Evolutionary conservation across 1,140 invertebrate species (phyloP).

Genomic region (Drosophila bipectinata): DNA sequence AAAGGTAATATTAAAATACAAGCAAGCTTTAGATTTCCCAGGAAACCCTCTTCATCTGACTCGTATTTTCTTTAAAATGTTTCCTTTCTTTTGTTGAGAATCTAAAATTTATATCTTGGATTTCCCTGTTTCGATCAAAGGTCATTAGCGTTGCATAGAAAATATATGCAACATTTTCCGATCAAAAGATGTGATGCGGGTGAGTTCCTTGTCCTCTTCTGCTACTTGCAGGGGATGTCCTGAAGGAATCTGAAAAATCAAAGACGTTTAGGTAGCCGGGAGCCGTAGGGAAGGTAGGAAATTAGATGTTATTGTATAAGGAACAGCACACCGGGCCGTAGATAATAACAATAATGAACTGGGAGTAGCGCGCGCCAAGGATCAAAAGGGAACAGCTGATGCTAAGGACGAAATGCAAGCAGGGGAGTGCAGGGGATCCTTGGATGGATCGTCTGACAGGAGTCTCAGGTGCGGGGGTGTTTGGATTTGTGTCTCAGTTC

Average conservation of each 20-base stretch:
- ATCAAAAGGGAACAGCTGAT: conserved; percentile 41
- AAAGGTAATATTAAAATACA: too few relatives aligned
- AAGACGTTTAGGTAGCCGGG: conserved; percentile 50
- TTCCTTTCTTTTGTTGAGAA: conserved; percentile 3
- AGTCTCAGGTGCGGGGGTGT: conserved; percentile 75
- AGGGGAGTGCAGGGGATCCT: conserved; percentile 24
- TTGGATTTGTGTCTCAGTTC: conserved; percentile 48
- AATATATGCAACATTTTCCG: conserved; percentile 58
- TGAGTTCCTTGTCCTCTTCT: conserved; percentile 33
- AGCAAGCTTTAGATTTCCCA: too few relatives aligned
- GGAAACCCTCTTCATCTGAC: too few relatives aligned
- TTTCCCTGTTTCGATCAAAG: conserved; percentile 23
- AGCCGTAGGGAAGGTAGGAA: conserved; percentile 57
- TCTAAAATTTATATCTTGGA: conserved; percentile 18
- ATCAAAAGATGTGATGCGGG: conserved; percentile 55
- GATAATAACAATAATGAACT: conserved; percentile 74
- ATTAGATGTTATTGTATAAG: conserved; percentile 81
- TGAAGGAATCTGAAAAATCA: conserved; percentile 56
- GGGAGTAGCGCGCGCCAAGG: conserved; percentile 63
- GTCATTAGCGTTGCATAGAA: conserved; percentile 69
- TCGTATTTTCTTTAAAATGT: neutral
- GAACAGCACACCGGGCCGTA: conserved; percentile 75
- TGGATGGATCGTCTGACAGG: conserved; percentile 63
- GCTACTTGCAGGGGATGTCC: conserved; percentile 16
- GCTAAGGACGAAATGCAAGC: conserved; percentile 13